phyloP scores from a whole-genome alignment of 2,888 invertebrate species.

The Apamea monoglypha region DNA sequence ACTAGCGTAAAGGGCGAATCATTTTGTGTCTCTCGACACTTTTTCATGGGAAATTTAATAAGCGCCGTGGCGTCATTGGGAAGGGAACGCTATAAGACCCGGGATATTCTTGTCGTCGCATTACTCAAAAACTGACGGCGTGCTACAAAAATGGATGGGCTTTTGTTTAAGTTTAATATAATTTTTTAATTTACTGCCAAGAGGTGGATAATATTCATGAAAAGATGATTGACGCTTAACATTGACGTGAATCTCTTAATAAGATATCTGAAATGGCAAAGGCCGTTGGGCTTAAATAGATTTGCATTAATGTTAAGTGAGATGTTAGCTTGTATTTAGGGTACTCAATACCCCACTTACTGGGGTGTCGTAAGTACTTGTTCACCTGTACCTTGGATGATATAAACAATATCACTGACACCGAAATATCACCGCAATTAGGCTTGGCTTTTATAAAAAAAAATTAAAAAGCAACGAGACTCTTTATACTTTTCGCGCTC shows the following conservation, averaged over 20 bases:
- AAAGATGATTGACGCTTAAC: constrained; percentile 16
- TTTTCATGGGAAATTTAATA: constrained; percentile 75
- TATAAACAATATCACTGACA: not conserved
- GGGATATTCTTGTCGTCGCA: constrained; percentile 58
- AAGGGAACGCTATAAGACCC: constrained; percentile 63
- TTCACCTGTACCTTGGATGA: not conserved
- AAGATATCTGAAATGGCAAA: constrained; percentile 1
- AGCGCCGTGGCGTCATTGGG: constrained; percentile 66
- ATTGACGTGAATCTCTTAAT: not conserved
- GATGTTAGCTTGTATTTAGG: not conserved
- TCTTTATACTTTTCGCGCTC: constrained; percentile 40
- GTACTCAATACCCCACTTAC: not conserved
- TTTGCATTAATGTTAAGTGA: not conserved
- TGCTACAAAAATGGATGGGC: constrained; percentile 45
- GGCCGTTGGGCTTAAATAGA: not conserved
- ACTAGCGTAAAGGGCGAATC: constrained; percentile 57
- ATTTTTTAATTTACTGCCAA: constrained; percentile 18
- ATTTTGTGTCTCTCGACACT: constrained; percentile 59
- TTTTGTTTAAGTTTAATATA: constrained; percentile 53
- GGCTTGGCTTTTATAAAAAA: too few relatives aligned
- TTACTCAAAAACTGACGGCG: constrained; percentile 62
- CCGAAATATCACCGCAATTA: too few relatives aligned
- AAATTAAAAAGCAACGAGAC: too few relatives aligned
- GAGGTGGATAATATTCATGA: not conserved
- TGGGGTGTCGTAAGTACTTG: not conserved